Evolutionary conservation across 1,140 invertebrate species (phyloP), one percentile per base, ranked within the genome.

Genomic region (Chymomyza costata): DNA sequence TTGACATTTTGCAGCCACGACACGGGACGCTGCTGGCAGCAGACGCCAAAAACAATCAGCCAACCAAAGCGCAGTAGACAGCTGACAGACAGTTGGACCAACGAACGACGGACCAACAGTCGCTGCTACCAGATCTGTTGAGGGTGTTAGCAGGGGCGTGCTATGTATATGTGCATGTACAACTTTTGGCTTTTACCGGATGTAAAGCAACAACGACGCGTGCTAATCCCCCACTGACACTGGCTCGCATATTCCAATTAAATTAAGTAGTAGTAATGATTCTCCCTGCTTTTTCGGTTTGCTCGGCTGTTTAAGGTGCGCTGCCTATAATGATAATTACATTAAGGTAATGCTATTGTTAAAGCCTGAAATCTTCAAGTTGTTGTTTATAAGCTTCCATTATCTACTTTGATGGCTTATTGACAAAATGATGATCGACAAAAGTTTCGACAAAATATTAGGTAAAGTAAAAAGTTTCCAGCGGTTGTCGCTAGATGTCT

Each of bases 241-340:
- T 68, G 52, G 44, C 65, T 52, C 61, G 73, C 73, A 78, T 78
- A 76, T 76, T 71, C 71, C 73, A 76, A 76, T 76, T 73, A 76
- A 76, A 76, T 76, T 76, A 76, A 78, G 58, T 71, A 78, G 38
- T n/a, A n/a, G n/a, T n/a, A 76, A 71, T 80, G 71, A 58, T 76
- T 76, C 62, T 25, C 3, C 21, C 3, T 3, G 21, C 21, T 47
- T 32, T 43, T 18, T 18, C 32, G 38, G 38, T 34, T 34, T 21
- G 44, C 51, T 46, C 44, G 32, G 44, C 17, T 45, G 21, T 3
- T 25, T 25, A 25, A 8, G 21, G 21, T 25, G 21, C 21, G 21
- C 21, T 25, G 8, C 21, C n/a, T n/a, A n/a, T n/a, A n/a, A n/a
- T n/a, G n/a, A n/a, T n/a, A n/a, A n/a, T n/a, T n/a, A n/a, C n/a